Base-by-base conservation (phyloP, 2,797 vertebrate genomes). In the Scomberomorus guttatus region DNA sequence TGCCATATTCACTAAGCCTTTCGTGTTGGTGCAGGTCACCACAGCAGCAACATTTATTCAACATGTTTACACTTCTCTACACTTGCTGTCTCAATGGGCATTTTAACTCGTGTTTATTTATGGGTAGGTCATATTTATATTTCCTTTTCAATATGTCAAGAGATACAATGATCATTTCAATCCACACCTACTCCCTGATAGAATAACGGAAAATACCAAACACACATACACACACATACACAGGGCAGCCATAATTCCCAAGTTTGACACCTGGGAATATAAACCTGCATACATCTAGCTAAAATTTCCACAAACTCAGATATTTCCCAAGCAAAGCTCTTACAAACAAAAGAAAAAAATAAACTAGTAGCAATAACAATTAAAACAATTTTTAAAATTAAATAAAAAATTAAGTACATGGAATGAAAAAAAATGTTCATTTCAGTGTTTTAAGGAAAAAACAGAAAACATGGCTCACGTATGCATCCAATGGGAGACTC, bases 401-500 rank as follows among this genome's bases (percentile, higher is more conserved):
- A 11, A 8, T 42, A 13, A 27, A 24, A 9, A 39, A 63, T 42
- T 17, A 22, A 10, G 20, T 20, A 9, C 17, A 0, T 13, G 8
- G 6, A 22, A 34, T 7, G 14, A 4, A 42, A 5, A 42, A 5
- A 67, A 60, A 7, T 42, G 6, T 13, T 9, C 13, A 54, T 29
- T 37, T 60, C 34, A 55, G 34, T 54, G 34, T 24, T 15, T 48
- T 4, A 72, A 59, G 27, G 39, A 42, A 42, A 39, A 42, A 42
- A 14, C 39, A 62, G 25, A 44, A 67, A 44, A 22, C 0, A 42
- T 27, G 70, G 87, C 97, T 95, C 94, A 99, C 98, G 76, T 92
- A 93, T 96, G 60, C 98, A 99, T 79, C 96, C 96, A 1, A 88
- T 24, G 0, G 94, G 93, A 67, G 96, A 96, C 5, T 94, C 94